Percentiles rank a stretch among this genome's conserved stretches.
Evolutionary conservation across 1,140 invertebrate species (phyloP).

Genomic region (Camponotus floridanus): DNA sequence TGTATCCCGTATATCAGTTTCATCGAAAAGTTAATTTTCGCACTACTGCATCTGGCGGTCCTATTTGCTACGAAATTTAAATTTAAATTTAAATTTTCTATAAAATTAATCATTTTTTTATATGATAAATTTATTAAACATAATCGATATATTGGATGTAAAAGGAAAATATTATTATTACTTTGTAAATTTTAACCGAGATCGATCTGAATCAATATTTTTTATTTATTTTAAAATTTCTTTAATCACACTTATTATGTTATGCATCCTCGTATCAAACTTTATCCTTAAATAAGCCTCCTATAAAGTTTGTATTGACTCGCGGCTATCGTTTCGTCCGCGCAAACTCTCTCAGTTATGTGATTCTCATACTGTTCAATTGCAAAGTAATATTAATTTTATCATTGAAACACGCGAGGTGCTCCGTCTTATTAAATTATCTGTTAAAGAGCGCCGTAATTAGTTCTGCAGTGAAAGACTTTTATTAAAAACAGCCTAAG

Average conservation of each 20-base stretch:
- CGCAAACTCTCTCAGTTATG: constrained; percentile 39
- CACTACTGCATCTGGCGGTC: too few relatives aligned
- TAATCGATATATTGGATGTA: not conserved
- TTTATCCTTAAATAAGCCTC: constrained; percentile 26
- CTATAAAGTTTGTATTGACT: not conserved
- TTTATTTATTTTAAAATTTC: not conserved
- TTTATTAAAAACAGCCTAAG: constrained; percentile 8
- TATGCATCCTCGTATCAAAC: not conserved
- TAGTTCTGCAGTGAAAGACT: not conserved
- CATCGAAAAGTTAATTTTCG: too few relatives aligned
- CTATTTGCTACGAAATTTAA: too few relatives aligned
- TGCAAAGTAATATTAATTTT: constrained; percentile 43
- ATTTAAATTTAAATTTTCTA: not conserved
- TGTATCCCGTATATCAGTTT: too few relatives aligned
- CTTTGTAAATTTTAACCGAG: constrained; percentile 1
- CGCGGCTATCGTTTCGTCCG: not conserved
- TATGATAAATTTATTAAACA: not conserved
- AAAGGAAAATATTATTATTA: not conserved
- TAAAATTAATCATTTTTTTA: not conserved
- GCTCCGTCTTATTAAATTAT: not conserved
- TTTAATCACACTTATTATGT: constrained; percentile 1
- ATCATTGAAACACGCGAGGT: not conserved
- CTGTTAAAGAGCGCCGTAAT: not conserved
- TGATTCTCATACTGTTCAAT: not conserved
- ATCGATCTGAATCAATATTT: not conserved